These are phyloP conservation scores for Rhea pennata DNA, from an alignment of 2,113 vertebrate species.

Conservation along the genomic window DNA sequence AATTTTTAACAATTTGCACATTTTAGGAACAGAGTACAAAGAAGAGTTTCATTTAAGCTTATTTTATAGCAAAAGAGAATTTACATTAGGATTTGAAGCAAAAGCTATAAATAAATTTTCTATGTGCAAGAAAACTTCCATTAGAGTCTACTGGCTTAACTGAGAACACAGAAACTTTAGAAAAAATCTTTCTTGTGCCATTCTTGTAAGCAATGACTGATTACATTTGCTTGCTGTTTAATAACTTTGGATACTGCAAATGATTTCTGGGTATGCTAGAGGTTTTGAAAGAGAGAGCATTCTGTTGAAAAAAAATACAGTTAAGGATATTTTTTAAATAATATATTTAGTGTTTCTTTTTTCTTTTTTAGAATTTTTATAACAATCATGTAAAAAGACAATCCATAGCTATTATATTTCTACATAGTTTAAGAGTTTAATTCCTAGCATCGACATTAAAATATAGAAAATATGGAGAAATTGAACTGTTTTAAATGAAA, in stretches of 20 bases:
- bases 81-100: neutral
- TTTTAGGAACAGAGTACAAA: neutral
- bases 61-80: neutral
- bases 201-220: constrained; percentile 73
- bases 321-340: neutral
- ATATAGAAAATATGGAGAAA: neutral
- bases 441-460: neutral
- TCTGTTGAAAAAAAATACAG: constrained; percentile 18
- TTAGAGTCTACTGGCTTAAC: constrained; percentile 54
- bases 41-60: neutral
- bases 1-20: neutral
- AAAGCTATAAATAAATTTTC: neutral
- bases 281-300: constrained; percentile 49
- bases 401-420: neutral
- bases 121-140: neutral
- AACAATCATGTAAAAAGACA: neutral
- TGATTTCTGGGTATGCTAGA: neutral
- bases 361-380: neutral
- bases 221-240: constrained; percentile 65
- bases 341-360: neutral
- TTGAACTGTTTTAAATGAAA: neutral
- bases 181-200: constrained; percentile 47
- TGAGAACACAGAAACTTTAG: constrained; percentile 53
- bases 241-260: constrained; percentile 47
- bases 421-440: neutral